Conservation (phyloP, 2,797 vertebrate species). For the Mormyrus hasselquistii region DNA sequence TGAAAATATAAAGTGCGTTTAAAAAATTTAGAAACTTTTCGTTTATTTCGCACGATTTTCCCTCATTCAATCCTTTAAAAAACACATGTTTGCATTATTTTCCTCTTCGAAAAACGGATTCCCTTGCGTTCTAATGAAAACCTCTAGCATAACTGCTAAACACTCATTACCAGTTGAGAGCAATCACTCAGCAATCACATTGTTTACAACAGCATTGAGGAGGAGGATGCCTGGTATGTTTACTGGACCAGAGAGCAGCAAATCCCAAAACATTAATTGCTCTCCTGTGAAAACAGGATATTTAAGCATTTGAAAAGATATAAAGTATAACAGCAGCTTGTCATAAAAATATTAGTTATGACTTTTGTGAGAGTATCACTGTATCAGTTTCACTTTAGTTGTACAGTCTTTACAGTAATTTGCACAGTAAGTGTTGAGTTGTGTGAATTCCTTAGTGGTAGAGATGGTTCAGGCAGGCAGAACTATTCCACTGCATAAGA, state of each 20-base stretch:
- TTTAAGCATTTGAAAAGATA: background rate
- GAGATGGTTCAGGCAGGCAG: background rate
- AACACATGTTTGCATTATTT: background rate
- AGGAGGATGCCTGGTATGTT: background rate
- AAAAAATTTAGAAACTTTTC: background rate
- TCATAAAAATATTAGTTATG: background rate
- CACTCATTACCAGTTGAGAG: background rate
- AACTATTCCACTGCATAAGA: background rate
- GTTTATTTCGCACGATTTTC: background rate
- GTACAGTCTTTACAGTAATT: background rate
- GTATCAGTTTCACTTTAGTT: background rate
- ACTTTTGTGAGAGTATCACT: background rate
- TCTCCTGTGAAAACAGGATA: background rate
- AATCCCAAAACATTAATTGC: background rate
- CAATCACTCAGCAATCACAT: background rate
- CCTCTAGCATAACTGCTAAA: background rate
- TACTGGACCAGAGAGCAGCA: background rate
- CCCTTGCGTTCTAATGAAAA: background rate
- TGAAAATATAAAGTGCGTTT: background rate
- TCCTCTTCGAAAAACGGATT: background rate
- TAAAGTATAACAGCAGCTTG: background rate
- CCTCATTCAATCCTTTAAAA: background rate
- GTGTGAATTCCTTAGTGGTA: background rate
- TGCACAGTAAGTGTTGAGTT: background rate
- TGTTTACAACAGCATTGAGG: background rate